These are phyloP conservation scores for Phacellophora camtschatica DNA, from an alignment of 30 jellyfish, hydroid and myxozoan genomes.

Conservation along the genomic window DNA sequence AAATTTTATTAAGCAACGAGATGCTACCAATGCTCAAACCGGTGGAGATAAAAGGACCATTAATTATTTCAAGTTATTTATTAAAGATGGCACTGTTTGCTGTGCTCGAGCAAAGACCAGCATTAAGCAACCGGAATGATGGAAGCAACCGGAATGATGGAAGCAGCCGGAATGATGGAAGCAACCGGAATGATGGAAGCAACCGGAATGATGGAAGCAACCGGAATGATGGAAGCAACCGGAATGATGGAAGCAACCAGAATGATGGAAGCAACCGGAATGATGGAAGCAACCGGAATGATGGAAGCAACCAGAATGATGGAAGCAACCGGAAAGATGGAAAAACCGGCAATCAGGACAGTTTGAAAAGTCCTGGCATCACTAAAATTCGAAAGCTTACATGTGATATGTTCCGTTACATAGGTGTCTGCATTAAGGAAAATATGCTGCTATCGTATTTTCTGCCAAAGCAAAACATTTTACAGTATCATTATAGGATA, in stretches of 20 bases:
- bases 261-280: no score
- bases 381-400: background rate
- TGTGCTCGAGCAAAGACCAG: background rate
- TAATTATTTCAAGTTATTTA: background rate
- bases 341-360: background rate
- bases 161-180: no score
- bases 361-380: background rate
- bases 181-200: no score
- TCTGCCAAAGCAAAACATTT: background rate
- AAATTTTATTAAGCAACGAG: background rate
- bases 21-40: background rate
- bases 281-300: no score
- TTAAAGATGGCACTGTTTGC: constrained; percentile 1
- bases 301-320: no score
- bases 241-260: no score
- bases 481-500: background rate
- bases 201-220: no score
- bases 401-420: background rate
- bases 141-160: no score
- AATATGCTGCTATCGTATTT: background rate
- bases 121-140: no score
- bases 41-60: background rate
- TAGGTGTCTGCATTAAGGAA: background rate
- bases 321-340: no score
- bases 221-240: no score